Evolutionary conservation across 2,113 vertebrate species (phyloP), one percentile per base, ranked within the genome.

Genomic region (Heliornis fulica): DNA sequence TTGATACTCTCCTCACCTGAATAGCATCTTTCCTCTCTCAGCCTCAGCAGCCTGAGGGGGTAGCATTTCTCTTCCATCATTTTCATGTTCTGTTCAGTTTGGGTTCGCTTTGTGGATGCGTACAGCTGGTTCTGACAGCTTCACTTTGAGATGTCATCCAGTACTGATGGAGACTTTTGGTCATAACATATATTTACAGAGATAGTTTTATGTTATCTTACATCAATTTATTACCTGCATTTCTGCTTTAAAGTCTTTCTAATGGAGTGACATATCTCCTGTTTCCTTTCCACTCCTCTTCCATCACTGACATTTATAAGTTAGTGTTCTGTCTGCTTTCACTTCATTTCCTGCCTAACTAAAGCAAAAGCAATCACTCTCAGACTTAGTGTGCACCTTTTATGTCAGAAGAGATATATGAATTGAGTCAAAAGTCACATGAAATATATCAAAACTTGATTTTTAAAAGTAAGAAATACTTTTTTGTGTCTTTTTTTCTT

Each of bases 271-370:
- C 82, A 60, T 48, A 36, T 5, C 68, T 85, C n/a, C 66, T 57
- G 25, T 71, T 89, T 79, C 72, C n/a, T 56, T 89, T 64, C 82
- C 51, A 25, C 48, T 81, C 46, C 65, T 43, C 34, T 89, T 57
- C 92, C 36, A 28, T 83, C 74, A 32, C 66, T 93, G 91, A 86
- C 68, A 10, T 83, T 81, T 93, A 18, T 48, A 89, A 72, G 87
- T 92, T 86, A 84, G 50, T 45, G 85, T 86, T 95, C 40, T 90
- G 48, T 72, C 82, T 91, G 82, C 66, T 92, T 95, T 70, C 36
- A 22, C 59, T 92, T 92, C 53, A 41, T 51, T 88, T 80, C 38
- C 66, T 86, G 63, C 68, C 50, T 45, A 72, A 63, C 57, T 83
- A 68, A 81, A 93, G 71, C 71, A 90, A 51, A 83, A 77, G 38